Conservation (phyloP, 37 sponge, comb jelly and placozoan species). For the Halichondria panicea region DNA sequence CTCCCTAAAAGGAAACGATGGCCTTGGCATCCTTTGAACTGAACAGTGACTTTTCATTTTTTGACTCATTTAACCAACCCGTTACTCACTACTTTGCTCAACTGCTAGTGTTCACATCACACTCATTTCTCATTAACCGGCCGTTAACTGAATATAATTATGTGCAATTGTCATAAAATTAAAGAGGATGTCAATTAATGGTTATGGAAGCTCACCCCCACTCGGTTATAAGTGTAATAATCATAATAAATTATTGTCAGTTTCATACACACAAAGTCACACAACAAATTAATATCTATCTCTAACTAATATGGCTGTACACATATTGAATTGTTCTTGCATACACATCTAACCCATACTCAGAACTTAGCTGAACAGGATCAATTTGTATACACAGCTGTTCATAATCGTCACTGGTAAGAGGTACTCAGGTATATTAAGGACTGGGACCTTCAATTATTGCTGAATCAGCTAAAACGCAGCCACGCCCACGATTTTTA, state of each 20-base stretch:
- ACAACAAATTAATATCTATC: neutral
- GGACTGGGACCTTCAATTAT: too few species aligned
- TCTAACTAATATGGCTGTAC: neutral
- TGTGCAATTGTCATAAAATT: neutral
- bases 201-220: neutral
- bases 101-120: too few species aligned
- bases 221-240: neutral
- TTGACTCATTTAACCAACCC: too few species aligned
- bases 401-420: conserved; percentile 1
- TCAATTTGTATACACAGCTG: conserved; percentile 4
- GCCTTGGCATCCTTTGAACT: neutral
- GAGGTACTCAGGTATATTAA: too few species aligned
- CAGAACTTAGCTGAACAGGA: neutral
- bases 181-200: neutral
- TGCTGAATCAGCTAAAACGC: too few species aligned
- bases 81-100: too few species aligned
- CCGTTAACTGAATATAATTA: too few species aligned
- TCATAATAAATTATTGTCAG: too few species aligned
- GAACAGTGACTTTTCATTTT: neutral
- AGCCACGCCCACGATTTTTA: too few species aligned
- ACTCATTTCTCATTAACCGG: too few species aligned
- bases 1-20: conserved; percentile 4
- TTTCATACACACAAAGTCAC: too few species aligned
- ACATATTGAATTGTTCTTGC: conserved; percentile 3
- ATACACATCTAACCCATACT: conserved; percentile 10